Base-by-base conservation (phyloP, 2,797 vertebrate genomes). In the Tapera naevia region DNA sequence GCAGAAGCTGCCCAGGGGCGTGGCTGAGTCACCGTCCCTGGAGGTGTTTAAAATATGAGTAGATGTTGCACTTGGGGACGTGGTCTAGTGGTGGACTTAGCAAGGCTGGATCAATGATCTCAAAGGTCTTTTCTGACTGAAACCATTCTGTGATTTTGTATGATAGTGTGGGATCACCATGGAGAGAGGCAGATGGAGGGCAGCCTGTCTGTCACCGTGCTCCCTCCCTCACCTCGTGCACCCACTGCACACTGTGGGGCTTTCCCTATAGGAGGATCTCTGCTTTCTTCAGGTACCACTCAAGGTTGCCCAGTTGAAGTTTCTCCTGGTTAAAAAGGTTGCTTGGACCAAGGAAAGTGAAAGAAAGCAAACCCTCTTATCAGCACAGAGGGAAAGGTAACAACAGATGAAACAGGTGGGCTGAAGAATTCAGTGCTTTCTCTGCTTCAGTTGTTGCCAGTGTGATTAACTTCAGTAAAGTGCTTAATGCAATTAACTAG, bases 401-500 rank as follows among this genome's bases (percentile, higher is more conserved):
- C 48, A 83, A 32, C 46, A 88, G 69, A 25, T 43, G 54, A 76
- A 83, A 71, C 62, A 21, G 15, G 37, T 27, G 17, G 58, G 25
- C 54, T 91, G 73, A 79, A 80, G 80, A 89, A 88, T 89, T 86
- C 30, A 2, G 1, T 46, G 65, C 12, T 81, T 89, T 81, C 54
- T 89, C 86, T 94, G 88, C 93, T 86, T 89, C 86, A 56, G 0
- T 90, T 91, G 61, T 62, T 94, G 46, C 73, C 56, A 16, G 54
- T 65, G n/a, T 37, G 69, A 84, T 91, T 75, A 94, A 87, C 76
- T 86, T 92, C 75, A 84, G 2, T 74, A 82, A 89, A 91, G 85
- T 94, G 91, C 72, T 86, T 94, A 92, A 96, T 95, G 69, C 91
- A 96, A 96, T 96, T 96, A 89, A 13, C 89, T 79, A 50, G 75